These are phyloP conservation scores for Catharus minimus DNA, from an alignment of 2,113 vertebrate genomes.

Conservation along the genomic window DNA sequence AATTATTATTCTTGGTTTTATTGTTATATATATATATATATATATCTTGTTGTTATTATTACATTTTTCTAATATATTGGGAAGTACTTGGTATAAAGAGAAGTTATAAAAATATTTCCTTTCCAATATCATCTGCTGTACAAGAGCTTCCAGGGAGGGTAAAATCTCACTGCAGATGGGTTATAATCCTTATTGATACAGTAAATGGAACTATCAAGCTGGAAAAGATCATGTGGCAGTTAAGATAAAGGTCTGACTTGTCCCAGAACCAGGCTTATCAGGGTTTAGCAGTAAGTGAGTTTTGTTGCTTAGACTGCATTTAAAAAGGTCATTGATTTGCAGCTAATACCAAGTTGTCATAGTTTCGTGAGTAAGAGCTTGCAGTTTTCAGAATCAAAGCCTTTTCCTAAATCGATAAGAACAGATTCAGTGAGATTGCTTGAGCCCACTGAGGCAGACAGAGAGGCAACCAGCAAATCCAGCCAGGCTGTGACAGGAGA, in stretches of 20 bases:
- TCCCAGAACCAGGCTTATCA: constrained; percentile 72
- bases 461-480: constrained; percentile 10
- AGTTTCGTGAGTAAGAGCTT: constrained; percentile 77
- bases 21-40: too few relatives aligned
- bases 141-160: constrained; percentile 35
- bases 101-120: not conserved
- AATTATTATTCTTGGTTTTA: not conserved
- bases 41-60: too few relatives aligned
- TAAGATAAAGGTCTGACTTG: constrained; percentile 76
- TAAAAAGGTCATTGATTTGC: constrained; percentile 82
- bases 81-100: not conserved
- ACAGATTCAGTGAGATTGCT: constrained; percentile 68
- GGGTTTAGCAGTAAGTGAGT: constrained; percentile 69
- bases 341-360: constrained; percentile 82
- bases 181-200: constrained; percentile 70
- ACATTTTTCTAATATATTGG: not conserved
- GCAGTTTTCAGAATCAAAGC: constrained; percentile 77
- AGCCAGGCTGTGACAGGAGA: not conserved
- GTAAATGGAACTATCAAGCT: constrained; percentile 72
- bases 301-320: constrained; percentile 72
- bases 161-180: constrained; percentile 22
- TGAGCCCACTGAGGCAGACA: constrained; percentile 18
- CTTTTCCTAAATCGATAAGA: constrained; percentile 76
- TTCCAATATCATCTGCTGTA: constrained; percentile 26
- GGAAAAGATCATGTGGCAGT: constrained; percentile 70